Evolutionary conservation across 2,797 vertebrate species (phyloP).

Genomic region (Epinephelus coioides): DNA sequence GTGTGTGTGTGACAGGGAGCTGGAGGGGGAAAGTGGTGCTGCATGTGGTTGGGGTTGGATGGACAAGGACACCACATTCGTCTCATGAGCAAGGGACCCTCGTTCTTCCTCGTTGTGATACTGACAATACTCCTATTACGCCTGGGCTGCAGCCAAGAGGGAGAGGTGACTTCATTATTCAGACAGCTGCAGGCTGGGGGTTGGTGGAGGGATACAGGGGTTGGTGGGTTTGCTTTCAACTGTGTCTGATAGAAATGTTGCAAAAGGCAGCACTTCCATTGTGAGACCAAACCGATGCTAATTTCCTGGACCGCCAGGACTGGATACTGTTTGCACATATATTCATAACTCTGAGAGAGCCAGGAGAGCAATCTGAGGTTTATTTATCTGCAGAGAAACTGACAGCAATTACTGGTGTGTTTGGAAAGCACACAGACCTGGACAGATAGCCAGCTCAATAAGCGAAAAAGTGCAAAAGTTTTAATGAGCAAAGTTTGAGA

Average conservation of each 20-base stretch:
- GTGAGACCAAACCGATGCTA: slow-evolving; percentile 38
- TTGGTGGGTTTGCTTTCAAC: slow-evolving; percentile 29
- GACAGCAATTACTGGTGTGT: slow-evolving; percentile 70
- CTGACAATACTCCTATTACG: slow-evolving; percentile 68
- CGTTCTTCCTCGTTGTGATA: slow-evolving; percentile 68
- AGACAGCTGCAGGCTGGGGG: slow-evolving; percentile 33
- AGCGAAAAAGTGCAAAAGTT: slow-evolving; percentile 54
- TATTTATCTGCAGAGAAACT: slow-evolving; percentile 61
- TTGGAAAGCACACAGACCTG: slow-evolving; percentile 49
- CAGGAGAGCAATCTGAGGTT: slow-evolving; percentile 49
- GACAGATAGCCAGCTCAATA: slow-evolving; percentile 55
- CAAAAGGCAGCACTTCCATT: slow-evolving; percentile 48
- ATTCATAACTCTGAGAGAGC: slow-evolving; percentile 32
- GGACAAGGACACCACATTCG: slow-evolving; percentile 73
- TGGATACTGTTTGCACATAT: slow-evolving; percentile 35
- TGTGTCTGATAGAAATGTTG: slow-evolving; percentile 38
- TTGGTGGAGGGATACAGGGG: not conserved
- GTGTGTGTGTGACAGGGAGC: slow-evolving; percentile 18
- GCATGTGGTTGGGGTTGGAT: not conserved
- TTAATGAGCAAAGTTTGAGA: slow-evolving; percentile 69
- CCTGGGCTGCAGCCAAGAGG: slow-evolving; percentile 68
- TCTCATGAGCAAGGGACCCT: slow-evolving; percentile 48
- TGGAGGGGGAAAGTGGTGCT: slow-evolving; percentile 9
- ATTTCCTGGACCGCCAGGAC: slow-evolving; percentile 16
- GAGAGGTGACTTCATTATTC: slow-evolving; percentile 76